Evolutionary conservation across 2,888 invertebrate species (phyloP), one percentile per base, ranked within the genome.

Genomic region (Scaptomyza tumidula): DNA sequence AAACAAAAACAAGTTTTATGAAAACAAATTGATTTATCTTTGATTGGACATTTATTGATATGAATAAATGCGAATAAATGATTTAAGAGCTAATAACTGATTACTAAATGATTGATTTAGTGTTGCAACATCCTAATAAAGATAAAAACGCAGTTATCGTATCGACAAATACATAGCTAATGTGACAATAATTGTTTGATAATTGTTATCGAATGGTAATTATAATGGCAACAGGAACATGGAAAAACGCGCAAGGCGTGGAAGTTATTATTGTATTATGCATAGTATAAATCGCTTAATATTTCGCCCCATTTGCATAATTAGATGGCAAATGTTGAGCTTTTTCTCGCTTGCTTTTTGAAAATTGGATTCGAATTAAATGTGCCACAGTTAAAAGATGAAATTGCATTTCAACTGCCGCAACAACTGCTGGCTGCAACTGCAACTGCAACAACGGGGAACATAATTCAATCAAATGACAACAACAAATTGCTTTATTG

Each of bases 401-500:
- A 56, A 70, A 52, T 56, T 61, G 56, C 13, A 71, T 53, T 57
- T 37, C 37, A 70, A 71, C 71, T 31, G 39, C 5, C 19, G 46
- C 50, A 52, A 46, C 46, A 46, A 46, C 14, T 13, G 37, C 14
- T 39, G 39, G 14, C 24, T 6, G 31, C 31, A 31, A 48, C 13
- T 14, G 39, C 14, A 39, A 35, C n/a, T n/a, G n/a, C 52, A 33
- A 39, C 69, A 59, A 24, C 37, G 29, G 54, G 46, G 41, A 50
- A 35, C 56, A 58, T 54, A 58, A 71, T 50, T 71, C 57, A 70
- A 70, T 70, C 71, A 71, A 70, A 54, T 50, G 63, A 35, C 33
- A 57, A 57, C 53, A 63, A 45, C 63, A 63, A 71, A 63, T 58
- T 63, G 53, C 37, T 71, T 41, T 41, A 14, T 39, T 39, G 14